Evolutionary conservation across 2,113 vertebrate species (phyloP), one percentile per base, ranked within the genome.

Genomic region (Pelvicachromis taeniatus): DNA sequence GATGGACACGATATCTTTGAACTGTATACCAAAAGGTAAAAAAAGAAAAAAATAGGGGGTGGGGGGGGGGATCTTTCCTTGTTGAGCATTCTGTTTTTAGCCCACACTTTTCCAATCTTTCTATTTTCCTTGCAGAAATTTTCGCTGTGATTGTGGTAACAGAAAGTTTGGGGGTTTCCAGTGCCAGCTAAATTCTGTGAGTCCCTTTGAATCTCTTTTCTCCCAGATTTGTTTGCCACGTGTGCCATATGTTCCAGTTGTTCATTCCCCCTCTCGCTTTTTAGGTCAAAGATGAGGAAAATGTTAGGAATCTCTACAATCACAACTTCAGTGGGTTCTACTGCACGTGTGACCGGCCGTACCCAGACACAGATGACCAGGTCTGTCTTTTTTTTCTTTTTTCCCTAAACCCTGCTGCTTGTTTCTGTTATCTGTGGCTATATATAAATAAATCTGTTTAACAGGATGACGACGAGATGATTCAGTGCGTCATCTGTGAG

Each of bases 121-220:
- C 7, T 21, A 4, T 50, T 65, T 26, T 26, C 17, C 29, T 31
- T 45, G 9, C 80, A 99, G 98, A 94, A 97, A 99, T 91, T 99
- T 99, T 88, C 95, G 97, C 77, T 99, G 98, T 83, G 98, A 99
- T 90, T 99, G 98, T 95, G 98, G 98, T 81, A 99, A 99, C 80
- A 91, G 92, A 92, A 99, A 97, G 80, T 99, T 99, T 94, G 96
- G 96, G 85, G 97, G 96, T 77, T 95, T 99, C 90, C 93, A 96
- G 87, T 99, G 98, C 95, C 97, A 97, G 83, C 94, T 99, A 42
- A 94, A 93, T 88, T 95, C 97, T 38, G 98, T 99, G 90, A 96
- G 98, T 38, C 86, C 5, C 9, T 33, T 48, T 48, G 2, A 59
- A 48, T 17, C 4, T n/a, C 17, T 63, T 54, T 2, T 65, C 23